Conservation (phyloP, 2,113 vertebrate genomes). For the Spea multiplicata region DNA sequence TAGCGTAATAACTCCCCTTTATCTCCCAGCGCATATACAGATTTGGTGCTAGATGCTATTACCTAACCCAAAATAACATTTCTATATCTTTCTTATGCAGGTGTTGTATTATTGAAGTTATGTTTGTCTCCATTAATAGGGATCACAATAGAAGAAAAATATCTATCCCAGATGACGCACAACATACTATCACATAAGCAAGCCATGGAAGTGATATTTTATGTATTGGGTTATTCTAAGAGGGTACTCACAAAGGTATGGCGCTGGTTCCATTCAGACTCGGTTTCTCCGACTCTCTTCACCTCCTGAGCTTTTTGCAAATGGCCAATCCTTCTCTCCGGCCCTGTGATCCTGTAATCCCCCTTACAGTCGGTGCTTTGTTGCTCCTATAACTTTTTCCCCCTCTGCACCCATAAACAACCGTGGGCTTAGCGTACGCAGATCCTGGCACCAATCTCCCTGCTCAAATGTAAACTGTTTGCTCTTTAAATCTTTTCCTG, state of each 20-base stretch:
- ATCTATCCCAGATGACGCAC: too few relatives aligned
- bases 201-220: too few relatives aligned
- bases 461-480: constrained; percentile 42
- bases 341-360: constrained; percentile 69
- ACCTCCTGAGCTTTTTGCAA: constrained; percentile 21
- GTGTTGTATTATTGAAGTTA: too few relatives aligned
- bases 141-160: too few relatives aligned
- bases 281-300: constrained; percentile 2
- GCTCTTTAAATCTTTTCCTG: constrained; percentile 47
- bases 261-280: background rate
- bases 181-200: too few relatives aligned
- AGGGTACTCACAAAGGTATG: constrained; percentile 19
- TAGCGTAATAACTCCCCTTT: too few relatives aligned
- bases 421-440: constrained; percentile 37
- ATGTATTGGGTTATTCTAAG: background rate
- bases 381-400: constrained; percentile 59
- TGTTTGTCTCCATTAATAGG: too few relatives aligned
- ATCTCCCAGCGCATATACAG: too few relatives aligned
- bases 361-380: constrained; percentile 63
- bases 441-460: constrained; percentile 39
- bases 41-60: too few relatives aligned
- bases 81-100: too few relatives aligned
- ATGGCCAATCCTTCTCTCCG: constrained; percentile 20
- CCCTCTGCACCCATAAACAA: background rate
- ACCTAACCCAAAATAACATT: too few relatives aligned